Conservation (phyloP, 2,797 vertebrate species). For the Holocentrus rufus region DNA sequence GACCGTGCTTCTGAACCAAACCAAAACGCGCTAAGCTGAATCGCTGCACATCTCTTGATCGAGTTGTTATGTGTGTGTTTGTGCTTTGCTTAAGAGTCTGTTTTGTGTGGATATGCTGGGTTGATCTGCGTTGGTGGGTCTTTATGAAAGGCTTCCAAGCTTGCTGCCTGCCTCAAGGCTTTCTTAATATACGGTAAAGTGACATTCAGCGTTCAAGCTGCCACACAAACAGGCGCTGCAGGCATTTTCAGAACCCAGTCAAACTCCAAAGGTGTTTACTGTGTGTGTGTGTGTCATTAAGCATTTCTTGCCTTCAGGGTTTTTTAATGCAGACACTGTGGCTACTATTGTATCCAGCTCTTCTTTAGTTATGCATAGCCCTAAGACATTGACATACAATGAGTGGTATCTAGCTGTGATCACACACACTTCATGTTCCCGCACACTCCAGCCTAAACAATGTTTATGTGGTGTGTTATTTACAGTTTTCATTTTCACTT, state of each 20-base stretch:
- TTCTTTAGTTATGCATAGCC: background rate
- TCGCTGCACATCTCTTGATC: slow-evolving; percentile 87
- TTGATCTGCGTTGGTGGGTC: slow-evolving; percentile 32
- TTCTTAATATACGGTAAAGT: slow-evolving; percentile 2
- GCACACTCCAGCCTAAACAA: background rate
- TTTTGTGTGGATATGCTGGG: slow-evolving; percentile 32
- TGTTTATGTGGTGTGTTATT: background rate
- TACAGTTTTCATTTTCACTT: background rate
- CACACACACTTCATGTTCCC: background rate
- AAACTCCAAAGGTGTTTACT: background rate
- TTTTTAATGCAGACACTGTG: background rate
- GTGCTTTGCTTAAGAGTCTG: slow-evolving; percentile 73
- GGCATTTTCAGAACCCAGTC: background rate
- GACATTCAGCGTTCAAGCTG: slow-evolving; percentile 2
- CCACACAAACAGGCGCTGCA: background rate
- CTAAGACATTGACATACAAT: background rate
- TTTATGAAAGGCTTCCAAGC: slow-evolving; percentile 31
- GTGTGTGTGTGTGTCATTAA: background rate
- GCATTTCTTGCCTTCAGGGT: slow-evolving; percentile 9
- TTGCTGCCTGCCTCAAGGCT: slow-evolving; percentile 24
- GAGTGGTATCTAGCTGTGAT: background rate
- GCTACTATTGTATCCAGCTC: slow-evolving; percentile 6
- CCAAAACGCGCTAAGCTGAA: slow-evolving; percentile 72
- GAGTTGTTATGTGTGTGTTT: slow-evolving; percentile 74
- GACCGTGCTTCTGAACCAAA: slow-evolving; percentile 69